A percentile compares a stretch with the other conserved stretches of the same genome.
Conservation (phyloP, 1,140 invertebrate species). For the Ridgeia piscesae region DNA sequence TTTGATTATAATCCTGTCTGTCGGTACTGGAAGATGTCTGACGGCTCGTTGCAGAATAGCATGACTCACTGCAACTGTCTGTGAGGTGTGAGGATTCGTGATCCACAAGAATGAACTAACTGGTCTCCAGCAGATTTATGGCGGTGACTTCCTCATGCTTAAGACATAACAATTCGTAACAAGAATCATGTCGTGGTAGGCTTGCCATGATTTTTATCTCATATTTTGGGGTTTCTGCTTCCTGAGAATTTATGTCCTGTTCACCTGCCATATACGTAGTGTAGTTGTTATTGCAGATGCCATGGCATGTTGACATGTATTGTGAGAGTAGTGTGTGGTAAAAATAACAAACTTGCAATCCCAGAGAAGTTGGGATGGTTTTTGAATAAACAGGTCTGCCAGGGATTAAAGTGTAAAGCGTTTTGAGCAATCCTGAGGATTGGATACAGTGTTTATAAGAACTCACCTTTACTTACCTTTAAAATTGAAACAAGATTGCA, state of each 20-base stretch:
- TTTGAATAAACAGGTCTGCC: too few species aligned
- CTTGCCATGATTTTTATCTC: neutral
- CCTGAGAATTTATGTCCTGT: neutral
- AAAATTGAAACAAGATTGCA: neutral
- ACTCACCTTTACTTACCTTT: too few species aligned
- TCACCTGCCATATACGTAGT: neutral
- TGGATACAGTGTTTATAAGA: too few species aligned
- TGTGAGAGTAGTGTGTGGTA: neutral
- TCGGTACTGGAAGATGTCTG: neutral
- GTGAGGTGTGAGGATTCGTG: too few species aligned
- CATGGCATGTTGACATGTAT: neutral
- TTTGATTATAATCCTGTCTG: neutral
- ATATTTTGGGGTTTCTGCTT: neutral
- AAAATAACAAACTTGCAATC: too few species aligned
- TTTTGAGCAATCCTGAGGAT: too few species aligned
- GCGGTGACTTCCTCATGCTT: neutral
- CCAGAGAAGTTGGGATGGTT: too few species aligned
- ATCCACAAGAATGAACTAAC: neutral
- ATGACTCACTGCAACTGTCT: neutral
- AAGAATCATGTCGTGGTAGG: neutral
- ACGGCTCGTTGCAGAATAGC: neutral
- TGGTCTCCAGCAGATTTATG: too few species aligned
- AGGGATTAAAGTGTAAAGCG: too few species aligned
- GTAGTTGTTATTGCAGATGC: neutral
- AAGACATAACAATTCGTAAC: neutral